A percentile compares a stretch with the other conserved stretches of the same genome.
These are phyloP conservation scores for Acanthurus tractus DNA, from an alignment of 2,797 vertebrate species.

Conservation along the genomic window DNA sequence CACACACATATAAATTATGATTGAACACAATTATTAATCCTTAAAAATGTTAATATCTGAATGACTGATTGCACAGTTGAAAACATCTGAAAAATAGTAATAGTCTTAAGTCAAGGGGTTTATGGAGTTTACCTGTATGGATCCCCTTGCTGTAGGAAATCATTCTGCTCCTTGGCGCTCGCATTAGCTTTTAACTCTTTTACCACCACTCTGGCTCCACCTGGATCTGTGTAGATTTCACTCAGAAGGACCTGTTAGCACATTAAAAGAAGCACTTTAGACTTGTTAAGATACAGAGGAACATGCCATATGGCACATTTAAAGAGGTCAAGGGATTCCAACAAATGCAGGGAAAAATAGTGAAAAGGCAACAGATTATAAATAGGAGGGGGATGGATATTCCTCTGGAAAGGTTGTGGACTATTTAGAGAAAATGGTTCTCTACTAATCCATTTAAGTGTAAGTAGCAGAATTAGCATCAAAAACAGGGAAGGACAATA, in stretches of 20 bases:
- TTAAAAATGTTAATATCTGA: background rate
- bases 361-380: background rate
- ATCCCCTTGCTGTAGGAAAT: conserved; percentile 94
- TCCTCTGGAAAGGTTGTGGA: background rate
- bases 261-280: conserved; percentile 6
- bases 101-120: background rate
- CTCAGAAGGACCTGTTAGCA: conserved; percentile 92
- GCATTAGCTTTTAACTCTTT: conserved; percentile 96
- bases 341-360: background rate
- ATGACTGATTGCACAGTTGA: background rate
- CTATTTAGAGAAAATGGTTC: background rate
- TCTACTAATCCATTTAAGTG: background rate
- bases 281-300: background rate
- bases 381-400: background rate
- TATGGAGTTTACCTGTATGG: conserved; percentile 90
- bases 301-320: background rate
- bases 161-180: conserved; percentile 92
- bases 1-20: background rate
- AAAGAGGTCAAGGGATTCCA: background rate
- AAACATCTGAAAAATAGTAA: background rate
- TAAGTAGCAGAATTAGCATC: background rate
- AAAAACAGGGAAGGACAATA: background rate
- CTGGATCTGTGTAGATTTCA: conserved; percentile 93
- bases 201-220: conserved; percentile 91
- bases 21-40: background rate